These are phyloP conservation scores for Camponotus vicinus DNA, from an alignment of 1,140 invertebrate species.

Conservation along the genomic window DNA sequence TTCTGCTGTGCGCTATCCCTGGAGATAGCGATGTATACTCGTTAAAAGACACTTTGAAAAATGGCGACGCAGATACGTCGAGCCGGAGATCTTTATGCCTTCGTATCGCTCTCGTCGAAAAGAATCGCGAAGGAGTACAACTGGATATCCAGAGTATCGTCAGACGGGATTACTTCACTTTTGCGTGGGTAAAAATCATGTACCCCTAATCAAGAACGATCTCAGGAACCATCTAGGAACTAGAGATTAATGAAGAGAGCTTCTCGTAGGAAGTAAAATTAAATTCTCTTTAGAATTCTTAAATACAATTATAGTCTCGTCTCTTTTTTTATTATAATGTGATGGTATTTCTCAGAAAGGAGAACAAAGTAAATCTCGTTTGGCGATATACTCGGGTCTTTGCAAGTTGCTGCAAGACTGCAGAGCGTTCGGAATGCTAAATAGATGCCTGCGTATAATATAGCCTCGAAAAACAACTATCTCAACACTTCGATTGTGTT, in stretches of 20 bases:
- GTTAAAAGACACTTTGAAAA: slow-evolving; percentile 54
- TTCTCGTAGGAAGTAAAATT: not conserved
- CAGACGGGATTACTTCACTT: not conserved
- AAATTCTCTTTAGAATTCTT: not conserved
- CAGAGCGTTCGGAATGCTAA: not conserved
- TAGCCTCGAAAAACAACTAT: slow-evolving; percentile 11
- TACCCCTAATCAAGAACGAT: not conserved
- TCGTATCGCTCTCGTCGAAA: slow-evolving; percentile 15
- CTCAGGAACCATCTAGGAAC: not conserved
- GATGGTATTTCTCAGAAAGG: too few relatives aligned
- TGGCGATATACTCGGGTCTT: not conserved
- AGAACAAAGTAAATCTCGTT: not conserved
- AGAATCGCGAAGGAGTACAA: not conserved
- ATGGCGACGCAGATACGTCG: slow-evolving; percentile 10
- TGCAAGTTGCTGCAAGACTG: slow-evolving; percentile 6
- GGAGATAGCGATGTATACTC: slow-evolving; percentile 7
- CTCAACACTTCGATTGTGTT: slow-evolving; percentile 41
- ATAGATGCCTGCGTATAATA: slow-evolving; percentile 20
- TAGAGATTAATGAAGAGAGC: not conserved
- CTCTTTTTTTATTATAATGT: not conserved
- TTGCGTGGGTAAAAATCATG: not conserved
- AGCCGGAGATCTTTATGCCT: not conserved
- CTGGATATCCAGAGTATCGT: slow-evolving; percentile 1
- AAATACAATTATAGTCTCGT: not conserved
- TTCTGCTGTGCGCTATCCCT: slow-evolving; percentile 1